A percentile compares a stretch with the other conserved stretches of the same genome.
Evolutionary conservation across 2,797 vertebrate species (phyloP).

Genomic region (Nannoperca obscura): DNA sequence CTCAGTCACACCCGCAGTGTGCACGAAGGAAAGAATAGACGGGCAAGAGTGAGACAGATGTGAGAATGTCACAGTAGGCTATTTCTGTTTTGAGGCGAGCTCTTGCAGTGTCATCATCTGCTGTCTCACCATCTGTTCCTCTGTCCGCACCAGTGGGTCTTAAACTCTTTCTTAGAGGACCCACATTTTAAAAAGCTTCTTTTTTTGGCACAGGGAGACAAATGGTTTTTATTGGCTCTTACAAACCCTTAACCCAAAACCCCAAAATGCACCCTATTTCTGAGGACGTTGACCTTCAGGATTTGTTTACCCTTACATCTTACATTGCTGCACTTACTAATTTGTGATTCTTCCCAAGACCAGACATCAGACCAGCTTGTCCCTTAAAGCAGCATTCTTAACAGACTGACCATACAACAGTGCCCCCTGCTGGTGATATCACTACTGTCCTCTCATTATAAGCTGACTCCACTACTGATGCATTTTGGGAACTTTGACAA

Average conservation of each 20-base stretch:
- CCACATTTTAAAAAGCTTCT: constrained; percentile 25
- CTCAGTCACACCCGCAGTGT: constrained; percentile 10
- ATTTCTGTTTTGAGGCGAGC: constrained; percentile 60
- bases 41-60: constrained; percentile 36
- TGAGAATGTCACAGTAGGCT: constrained; percentile 45
- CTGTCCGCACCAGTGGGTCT: constrained; percentile 57
- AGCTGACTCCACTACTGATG: background rate
- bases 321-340: constrained; percentile 1
- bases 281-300: constrained; percentile 17
- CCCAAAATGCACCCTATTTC: constrained; percentile 8
- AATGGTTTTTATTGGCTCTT: background rate
- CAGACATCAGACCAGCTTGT: constrained; percentile 10
- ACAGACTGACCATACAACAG: constrained; percentile 60
- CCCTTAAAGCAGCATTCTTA: background rate
- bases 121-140: constrained; percentile 75
- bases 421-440: constrained; percentile 70
- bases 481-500: background rate
- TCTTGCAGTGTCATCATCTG: constrained; percentile 72
- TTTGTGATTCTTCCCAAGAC: constrained; percentile 29
- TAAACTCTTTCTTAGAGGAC: constrained; percentile 49
- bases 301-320: constrained; percentile 16
- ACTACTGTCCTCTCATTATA: background rate
- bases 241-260: background rate
- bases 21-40: constrained; percentile 29
- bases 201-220: background rate